Base-by-base conservation (phyloP, 2,113 vertebrate genomes). In the Ictalurus punctatus region DNA sequence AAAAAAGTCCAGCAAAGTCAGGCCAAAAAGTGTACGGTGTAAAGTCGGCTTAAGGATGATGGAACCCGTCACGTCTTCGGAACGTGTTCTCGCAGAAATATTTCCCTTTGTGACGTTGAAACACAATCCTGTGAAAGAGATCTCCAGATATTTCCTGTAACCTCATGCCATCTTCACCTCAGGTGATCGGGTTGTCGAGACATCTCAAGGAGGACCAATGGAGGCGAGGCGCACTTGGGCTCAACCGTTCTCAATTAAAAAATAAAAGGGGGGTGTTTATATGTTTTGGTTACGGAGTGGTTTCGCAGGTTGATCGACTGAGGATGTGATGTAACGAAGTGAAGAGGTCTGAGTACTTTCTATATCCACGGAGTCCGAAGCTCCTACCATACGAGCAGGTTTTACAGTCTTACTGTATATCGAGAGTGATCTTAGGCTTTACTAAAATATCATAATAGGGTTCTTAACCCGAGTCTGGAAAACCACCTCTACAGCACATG, bases 401-500 rank as follows among this genome's bases (percentile, higher is more conserved):
- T 81, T 65, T 83, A 52, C 40, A 73, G 30, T 44, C 63, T 44
- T 34, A 48, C 48, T 8, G 48, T 8, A n/a, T 25, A 88, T 88
- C 4, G 30, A 27, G 6, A 23, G 44, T 27, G 2, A 34, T 82
- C 21, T 83, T 58, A 40, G 65, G 44, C 34, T 48, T 86, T 48
- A 63, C 73, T 65, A 58, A 30, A 44, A 65, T 10, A 79, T 30
- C 63, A 48, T 67, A 27, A 54, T 19, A 30, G 0, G 14, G 58
- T 34, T 44, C 19, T 87, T 78, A 86, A 76, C 76, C 30, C 63
- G 8, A 16, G 17, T 44, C 58, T 67, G 40, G 34, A 88, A 69
- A 69, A 82, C 52, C 58, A 90, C 81, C 78, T 63, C 44, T n/a
- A 17, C 83, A 37, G 37, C 48, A 63, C 86, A 63, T 54, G 71